A percentile compares a stretch with the other conserved stretches of the same genome.
phyloP scores from a whole-genome alignment of 2,888 invertebrate species.

The Platerodrilus igneus region DNA sequence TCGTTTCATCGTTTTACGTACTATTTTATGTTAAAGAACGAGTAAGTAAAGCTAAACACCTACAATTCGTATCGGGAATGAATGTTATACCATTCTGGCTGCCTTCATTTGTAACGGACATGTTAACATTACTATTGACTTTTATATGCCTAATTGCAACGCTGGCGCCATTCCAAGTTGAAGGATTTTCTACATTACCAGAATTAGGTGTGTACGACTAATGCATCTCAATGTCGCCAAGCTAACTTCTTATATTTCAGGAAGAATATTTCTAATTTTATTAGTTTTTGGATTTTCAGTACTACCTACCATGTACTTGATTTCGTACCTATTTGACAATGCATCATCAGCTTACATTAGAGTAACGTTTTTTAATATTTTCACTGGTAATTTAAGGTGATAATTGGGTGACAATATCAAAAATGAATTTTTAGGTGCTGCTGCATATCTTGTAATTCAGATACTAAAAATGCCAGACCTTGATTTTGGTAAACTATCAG shows the following conservation, averaged over 20 bases:
- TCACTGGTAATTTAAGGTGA: conserved; percentile 66
- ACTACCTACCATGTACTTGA: conserved; percentile 67
- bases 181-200: conserved; percentile 52
- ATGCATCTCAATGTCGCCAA: no score
- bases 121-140: conserved; percentile 58
- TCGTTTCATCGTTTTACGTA: conserved; percentile 61
- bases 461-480: conserved; percentile 60
- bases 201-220: conserved; percentile 56
- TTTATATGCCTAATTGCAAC: conserved; percentile 55
- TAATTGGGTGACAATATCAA: conserved; percentile 42
- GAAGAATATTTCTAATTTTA: conserved; percentile 59
- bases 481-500: conserved; percentile 55
- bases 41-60: conserved; percentile 61
- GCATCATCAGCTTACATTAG: conserved; percentile 73
- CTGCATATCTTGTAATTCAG: conserved; percentile 64
- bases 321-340: conserved; percentile 63
- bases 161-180: conserved; percentile 60
- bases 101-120: conserved; percentile 63
- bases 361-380: conserved; percentile 65
- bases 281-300: conserved; percentile 66
- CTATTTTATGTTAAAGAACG: conserved; percentile 64
- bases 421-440: conserved; percentile 56
- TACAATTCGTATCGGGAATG: conserved; percentile 70
- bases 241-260: conserved; percentile 54
- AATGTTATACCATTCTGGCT: conserved; percentile 65